Conservation (phyloP, 2,797 vertebrate species). For the Sebastes miniatus region DNA sequence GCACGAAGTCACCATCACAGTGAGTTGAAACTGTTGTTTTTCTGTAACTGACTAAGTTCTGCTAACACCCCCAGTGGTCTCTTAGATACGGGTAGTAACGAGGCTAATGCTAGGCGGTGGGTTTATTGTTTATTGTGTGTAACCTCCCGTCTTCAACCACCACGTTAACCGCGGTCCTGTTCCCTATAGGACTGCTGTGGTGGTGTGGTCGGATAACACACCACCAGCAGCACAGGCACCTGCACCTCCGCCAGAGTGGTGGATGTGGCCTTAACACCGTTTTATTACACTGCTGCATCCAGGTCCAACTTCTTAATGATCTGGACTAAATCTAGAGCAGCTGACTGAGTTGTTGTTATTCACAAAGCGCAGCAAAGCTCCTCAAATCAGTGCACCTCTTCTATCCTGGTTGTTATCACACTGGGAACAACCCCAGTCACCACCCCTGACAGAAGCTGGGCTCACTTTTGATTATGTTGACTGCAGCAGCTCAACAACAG, state of each 20-base stretch:
- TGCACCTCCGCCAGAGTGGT: conserved; percentile 12
- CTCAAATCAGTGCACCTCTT: conserved; percentile 37
- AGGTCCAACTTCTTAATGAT: not conserved
- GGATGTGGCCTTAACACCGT: not conserved
- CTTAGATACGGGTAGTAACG: not conserved
- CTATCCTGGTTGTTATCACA: not conserved
- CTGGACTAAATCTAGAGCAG: not conserved
- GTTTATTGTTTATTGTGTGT: not conserved
- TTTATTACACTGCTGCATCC: not conserved
- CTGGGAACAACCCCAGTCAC: no score
- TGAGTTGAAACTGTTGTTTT: conserved; percentile 72
- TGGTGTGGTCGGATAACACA: conserved; percentile 2
- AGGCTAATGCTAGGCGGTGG: not conserved
- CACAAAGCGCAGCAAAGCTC: not conserved
- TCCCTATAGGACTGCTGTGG: conserved; percentile 38
- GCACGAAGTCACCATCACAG: conserved; percentile 87
- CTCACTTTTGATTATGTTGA: not conserved
- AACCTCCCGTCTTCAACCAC: not conserved
- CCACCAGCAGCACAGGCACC: conserved; percentile 43
- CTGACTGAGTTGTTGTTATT: not conserved
- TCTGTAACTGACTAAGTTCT: not conserved
- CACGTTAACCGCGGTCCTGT: conserved; percentile 25
- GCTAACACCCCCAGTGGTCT: not conserved
- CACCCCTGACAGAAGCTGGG: not conserved
- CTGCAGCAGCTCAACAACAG: not conserved